Conservation (phyloP, 2,113 vertebrate genomes). For the Sialia sialis region DNA sequence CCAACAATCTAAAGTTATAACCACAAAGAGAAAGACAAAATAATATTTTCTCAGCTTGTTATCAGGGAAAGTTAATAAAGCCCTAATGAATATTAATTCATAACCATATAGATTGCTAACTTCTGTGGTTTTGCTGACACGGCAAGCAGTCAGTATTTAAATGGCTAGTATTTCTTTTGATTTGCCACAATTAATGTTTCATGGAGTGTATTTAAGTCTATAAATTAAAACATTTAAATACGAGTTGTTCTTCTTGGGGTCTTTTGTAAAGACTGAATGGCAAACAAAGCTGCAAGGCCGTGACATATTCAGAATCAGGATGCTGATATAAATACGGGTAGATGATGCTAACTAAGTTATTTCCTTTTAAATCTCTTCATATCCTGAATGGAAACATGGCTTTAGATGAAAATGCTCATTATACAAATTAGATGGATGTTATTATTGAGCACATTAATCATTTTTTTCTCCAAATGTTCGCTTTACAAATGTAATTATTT, state of each 20-base stretch:
- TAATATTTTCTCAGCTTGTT: neutral
- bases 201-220: neutral
- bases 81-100: slow-evolving; percentile 38
- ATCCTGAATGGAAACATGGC: slow-evolving; percentile 26
- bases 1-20: neutral
- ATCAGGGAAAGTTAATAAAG: neutral
- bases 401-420: slow-evolving; percentile 53
- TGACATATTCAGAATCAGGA: neutral
- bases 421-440: slow-evolving; percentile 52
- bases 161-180: slow-evolving; percentile 19
- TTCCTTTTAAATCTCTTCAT: slow-evolving; percentile 31
- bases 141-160: neutral
- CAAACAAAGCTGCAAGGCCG: neutral
- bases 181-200: slow-evolving; percentile 41
- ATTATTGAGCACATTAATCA: slow-evolving; percentile 54
- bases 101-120: neutral
- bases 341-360: slow-evolving; percentile 4
- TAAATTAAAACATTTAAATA: slow-evolving; percentile 43
- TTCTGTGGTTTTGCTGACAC: slow-evolving; percentile 28
- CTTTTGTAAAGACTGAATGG: neutral
- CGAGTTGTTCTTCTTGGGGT: neutral
- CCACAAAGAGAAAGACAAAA: neutral
- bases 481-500: slow-evolving; percentile 56
- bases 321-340: neutral
- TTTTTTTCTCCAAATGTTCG: slow-evolving; percentile 41